Percentiles rank a stretch among this genome's conserved stretches.
Evolutionary conservation across 2,888 invertebrate species (phyloP).

Genomic region (Dynastes tityus): DNA sequence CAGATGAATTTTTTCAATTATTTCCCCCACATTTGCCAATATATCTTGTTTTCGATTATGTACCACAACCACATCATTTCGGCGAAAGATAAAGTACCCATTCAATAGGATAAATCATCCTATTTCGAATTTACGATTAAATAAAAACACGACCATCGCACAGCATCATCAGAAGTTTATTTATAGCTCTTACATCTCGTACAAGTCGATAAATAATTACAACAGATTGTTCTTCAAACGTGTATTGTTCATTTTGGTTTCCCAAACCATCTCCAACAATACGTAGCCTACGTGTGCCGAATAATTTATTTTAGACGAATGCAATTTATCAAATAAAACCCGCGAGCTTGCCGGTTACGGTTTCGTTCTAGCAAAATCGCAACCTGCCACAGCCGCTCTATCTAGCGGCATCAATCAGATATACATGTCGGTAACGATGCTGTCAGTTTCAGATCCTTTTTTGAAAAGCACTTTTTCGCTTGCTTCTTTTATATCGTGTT

Average conservation of each 20-base stretch:
- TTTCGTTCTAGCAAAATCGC: background rate
- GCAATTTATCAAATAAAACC: background rate
- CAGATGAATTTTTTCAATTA: background rate
- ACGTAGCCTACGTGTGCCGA: too few species aligned
- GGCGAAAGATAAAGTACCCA: background rate
- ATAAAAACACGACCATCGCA: too few species aligned
- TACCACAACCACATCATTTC: background rate
- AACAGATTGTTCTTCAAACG: background rate
- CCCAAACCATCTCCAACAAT: background rate
- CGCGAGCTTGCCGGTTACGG: too few species aligned
- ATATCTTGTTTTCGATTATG: background rate
- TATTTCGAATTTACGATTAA: background rate
- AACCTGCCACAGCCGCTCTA: background rate
- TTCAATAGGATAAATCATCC: background rate
- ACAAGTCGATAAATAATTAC: background rate
- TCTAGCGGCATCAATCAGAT: conserved; percentile 9
- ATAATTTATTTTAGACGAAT: background rate
- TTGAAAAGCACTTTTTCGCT: conserved; percentile 7
- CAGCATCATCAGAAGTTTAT: background rate
- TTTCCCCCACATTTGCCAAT: background rate
- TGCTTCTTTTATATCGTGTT: too few species aligned
- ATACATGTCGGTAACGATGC: conserved; percentile 5
- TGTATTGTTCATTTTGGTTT: background rate
- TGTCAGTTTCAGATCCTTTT: conserved; percentile 7
- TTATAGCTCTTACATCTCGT: background rate